Conservation (phyloP, 2,888 invertebrate species). For the Allacma fusca region DNA sequence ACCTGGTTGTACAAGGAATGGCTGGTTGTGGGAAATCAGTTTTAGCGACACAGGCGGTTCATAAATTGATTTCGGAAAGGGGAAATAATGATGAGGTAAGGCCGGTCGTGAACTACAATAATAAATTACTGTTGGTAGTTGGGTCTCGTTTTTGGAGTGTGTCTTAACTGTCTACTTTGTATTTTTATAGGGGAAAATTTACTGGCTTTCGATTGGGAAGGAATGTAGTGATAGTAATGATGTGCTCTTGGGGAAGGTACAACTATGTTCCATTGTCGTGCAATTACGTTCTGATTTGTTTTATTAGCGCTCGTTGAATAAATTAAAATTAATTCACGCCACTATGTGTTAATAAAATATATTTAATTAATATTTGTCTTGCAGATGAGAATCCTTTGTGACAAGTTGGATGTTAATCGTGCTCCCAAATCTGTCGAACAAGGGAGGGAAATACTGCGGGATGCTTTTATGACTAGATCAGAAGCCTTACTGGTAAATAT, state of each 20-base stretch:
- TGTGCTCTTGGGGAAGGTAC: slow-evolving; percentile 67
- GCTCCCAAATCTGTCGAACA: slow-evolving; percentile 58
- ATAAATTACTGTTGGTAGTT: neutral
- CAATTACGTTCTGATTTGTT: no score
- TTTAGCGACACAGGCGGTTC: slow-evolving; percentile 67
- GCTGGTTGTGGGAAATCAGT: slow-evolving; percentile 79
- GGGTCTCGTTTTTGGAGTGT: neutral
- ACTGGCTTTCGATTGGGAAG: slow-evolving; percentile 67
- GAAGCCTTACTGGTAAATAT: slow-evolving; percentile 54
- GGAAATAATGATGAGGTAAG: slow-evolving; percentile 11
- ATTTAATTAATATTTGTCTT: neutral
- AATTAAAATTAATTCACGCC: no score
- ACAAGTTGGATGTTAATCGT: slow-evolving; percentile 53
- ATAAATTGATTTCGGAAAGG: slow-evolving; percentile 8
- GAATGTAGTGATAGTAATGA: slow-evolving; percentile 65
- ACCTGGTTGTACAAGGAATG: slow-evolving; percentile 76
- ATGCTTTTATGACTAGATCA: slow-evolving; percentile 50
- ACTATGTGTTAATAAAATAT: neutral
- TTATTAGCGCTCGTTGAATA: neutral
- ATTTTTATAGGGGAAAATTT: slow-evolving; percentile 65
- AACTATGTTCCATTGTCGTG: no score
- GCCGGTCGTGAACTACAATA: no score
- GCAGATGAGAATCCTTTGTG: slow-evolving; percentile 57
- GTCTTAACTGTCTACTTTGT: neutral
- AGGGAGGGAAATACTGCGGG: slow-evolving; percentile 53